Conservation (phyloP, 2,797 vertebrate species). For the Coregonus sp. region DNA sequence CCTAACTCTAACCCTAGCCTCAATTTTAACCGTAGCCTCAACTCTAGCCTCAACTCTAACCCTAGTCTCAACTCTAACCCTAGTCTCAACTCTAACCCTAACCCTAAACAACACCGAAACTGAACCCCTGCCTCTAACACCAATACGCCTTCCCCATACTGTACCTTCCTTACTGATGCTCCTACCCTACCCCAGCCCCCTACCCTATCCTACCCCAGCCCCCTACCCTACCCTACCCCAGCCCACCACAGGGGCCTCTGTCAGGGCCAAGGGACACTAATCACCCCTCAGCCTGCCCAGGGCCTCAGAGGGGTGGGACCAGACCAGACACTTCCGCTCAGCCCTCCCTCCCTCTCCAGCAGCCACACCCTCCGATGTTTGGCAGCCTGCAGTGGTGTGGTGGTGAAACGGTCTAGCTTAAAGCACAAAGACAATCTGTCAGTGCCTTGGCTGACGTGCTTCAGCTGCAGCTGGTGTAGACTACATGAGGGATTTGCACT, state of each 20-base stretch:
- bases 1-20: neutral
- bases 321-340: constrained; percentile 2
- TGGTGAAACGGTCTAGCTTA: constrained; percentile 1
- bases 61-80: too few relatives aligned
- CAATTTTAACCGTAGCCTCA: too few relatives aligned
- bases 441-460: neutral
- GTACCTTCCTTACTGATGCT: too few relatives aligned
- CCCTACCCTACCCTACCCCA: neutral
- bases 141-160: too few relatives aligned
- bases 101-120: too few relatives aligned
- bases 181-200: too few relatives aligned
- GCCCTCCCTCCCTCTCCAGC: constrained; percentile 3
- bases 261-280: neutral
- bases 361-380: neutral
- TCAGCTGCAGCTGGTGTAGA: constrained; percentile 3
- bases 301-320: neutral
- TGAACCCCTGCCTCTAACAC: too few relatives aligned
- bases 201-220: neutral
- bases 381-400: neutral
- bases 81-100: too few relatives aligned
- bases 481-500: neutral
- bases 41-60: too few relatives aligned
- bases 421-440: constrained; percentile 15
- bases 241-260: neutral
- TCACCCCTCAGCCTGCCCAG: neutral